Conservation (phyloP, 1,140 invertebrate species). For the Drosophila arawakana region DNA sequence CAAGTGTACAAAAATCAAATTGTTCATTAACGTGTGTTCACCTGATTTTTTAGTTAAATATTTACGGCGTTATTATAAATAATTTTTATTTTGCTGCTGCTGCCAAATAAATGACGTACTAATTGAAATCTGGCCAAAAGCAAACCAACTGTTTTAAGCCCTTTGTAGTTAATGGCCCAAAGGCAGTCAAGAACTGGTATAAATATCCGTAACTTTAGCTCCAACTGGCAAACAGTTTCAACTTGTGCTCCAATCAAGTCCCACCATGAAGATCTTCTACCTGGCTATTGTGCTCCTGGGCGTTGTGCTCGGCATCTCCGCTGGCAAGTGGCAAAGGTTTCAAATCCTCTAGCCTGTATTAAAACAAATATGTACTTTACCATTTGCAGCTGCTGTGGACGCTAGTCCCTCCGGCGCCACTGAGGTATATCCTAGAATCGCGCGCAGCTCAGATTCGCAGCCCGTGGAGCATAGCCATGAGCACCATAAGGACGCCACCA, state of each 20-base stretch:
- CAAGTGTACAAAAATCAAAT: conserved; percentile 47
- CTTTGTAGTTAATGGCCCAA: background rate
- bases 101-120: conserved; percentile 55
- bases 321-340: conserved; percentile 35
- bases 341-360: background rate
- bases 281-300: conserved; percentile 46
- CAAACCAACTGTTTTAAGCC: conserved; percentile 26
- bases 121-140: conserved; percentile 30
- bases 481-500: conserved; percentile 20
- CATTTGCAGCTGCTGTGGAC: background rate
- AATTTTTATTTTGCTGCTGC: conserved; percentile 23
- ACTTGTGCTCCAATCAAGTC: conserved; percentile 33
- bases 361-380: background rate
- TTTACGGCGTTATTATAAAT: conserved; percentile 37
- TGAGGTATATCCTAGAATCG: conserved; percentile 10
- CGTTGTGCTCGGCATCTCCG: conserved; percentile 46
- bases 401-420: background rate
- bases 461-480: background rate
- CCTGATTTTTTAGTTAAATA: conserved; percentile 31
- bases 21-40: conserved; percentile 40
- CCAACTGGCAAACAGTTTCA: conserved; percentile 31
- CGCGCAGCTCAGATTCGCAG: conserved; percentile 13
- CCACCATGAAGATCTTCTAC: conserved; percentile 23
- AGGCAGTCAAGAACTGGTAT: background rate
- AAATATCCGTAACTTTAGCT: conserved; percentile 1